Conservation (phyloP, 2,113 vertebrate genomes). For the Haemorhous mexicanus region DNA sequence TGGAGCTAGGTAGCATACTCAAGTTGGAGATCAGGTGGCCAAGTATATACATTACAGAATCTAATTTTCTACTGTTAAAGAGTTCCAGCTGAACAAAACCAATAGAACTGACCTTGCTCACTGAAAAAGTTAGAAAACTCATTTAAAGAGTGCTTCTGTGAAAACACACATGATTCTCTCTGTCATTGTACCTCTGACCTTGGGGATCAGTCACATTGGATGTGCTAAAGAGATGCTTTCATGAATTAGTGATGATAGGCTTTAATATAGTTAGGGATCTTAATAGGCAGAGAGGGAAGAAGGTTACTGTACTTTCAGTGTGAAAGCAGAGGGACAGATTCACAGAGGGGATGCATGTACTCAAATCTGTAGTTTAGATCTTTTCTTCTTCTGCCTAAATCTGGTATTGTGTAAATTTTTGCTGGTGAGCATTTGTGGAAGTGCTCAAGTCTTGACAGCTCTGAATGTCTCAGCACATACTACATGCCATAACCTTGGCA, state of each 20-base stretch:
- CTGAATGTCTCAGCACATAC: neutral
- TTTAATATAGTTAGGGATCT: constrained; percentile 66
- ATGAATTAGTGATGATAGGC: constrained; percentile 64
- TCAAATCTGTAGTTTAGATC: neutral
- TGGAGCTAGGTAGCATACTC: neutral
- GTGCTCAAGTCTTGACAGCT: neutral
- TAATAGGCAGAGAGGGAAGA: neutral
- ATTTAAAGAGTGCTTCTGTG: constrained; percentile 10
- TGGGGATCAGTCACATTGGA: constrained; percentile 57
- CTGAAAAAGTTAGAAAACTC: constrained; percentile 21
- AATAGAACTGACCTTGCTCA: constrained; percentile 3
- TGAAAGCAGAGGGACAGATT: neutral
- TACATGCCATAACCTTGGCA: neutral
- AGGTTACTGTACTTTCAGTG: neutral
- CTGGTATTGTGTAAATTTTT: neutral
- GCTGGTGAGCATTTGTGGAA: neutral
- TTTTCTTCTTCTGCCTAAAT: neutral
- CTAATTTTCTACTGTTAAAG: constrained; percentile 6
- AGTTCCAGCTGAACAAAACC: constrained; percentile 29
- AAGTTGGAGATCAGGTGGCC: constrained; percentile 19
- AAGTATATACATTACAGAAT: neutral
- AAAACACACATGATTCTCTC: neutral
- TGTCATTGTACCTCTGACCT: constrained; percentile 67
- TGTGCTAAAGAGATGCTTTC: constrained; percentile 69
- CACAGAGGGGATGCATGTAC: neutral